Percentiles rank a stretch among this genome's conserved stretches.
Evolutionary conservation across 2,888 invertebrate species (phyloP).

Genomic region (Tinea pellionella): DNA sequence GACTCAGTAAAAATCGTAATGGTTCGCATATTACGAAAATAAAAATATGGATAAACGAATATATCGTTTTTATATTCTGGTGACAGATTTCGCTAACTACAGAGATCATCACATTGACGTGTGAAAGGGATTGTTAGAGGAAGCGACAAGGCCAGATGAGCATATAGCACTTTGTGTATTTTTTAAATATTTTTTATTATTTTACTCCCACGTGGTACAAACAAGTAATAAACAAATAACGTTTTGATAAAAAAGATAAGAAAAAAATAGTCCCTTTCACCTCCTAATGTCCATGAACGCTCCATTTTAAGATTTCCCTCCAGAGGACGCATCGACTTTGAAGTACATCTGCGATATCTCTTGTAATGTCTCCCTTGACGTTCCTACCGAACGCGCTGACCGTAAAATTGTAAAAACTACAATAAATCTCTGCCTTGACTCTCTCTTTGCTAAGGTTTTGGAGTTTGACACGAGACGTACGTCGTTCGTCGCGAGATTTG

Average conservation of each 20-base stretch:
- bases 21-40: too few species aligned
- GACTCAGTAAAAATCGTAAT: too few species aligned
- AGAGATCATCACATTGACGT: too few species aligned
- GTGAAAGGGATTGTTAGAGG: too few species aligned
- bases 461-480: slow-evolving; percentile 11
- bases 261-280: not conserved
- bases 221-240: not conserved
- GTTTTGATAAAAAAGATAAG: not conserved
- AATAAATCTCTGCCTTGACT: slow-evolving; percentile 47
- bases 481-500: slow-evolving; percentile 5
- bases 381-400: slow-evolving; percentile 54
- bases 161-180: too few species aligned
- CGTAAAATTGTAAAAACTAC: slow-evolving; percentile 68
- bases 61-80: too few species aligned
- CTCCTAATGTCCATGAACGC: slow-evolving; percentile 36
- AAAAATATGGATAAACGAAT: too few species aligned
- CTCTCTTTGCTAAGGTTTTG: not conserved
- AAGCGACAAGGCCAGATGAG: too few species aligned
- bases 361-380: slow-evolving; percentile 57
- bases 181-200: too few species aligned
- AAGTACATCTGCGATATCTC: slow-evolving; percentile 63
- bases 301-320: slow-evolving; percentile 58
- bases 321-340: slow-evolving; percentile 57
- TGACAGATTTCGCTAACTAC: too few species aligned
- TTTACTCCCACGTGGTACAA: too few species aligned